Base-by-base conservation (phyloP, 2,888 invertebrate species). In the Panorpa germanica region DNA sequence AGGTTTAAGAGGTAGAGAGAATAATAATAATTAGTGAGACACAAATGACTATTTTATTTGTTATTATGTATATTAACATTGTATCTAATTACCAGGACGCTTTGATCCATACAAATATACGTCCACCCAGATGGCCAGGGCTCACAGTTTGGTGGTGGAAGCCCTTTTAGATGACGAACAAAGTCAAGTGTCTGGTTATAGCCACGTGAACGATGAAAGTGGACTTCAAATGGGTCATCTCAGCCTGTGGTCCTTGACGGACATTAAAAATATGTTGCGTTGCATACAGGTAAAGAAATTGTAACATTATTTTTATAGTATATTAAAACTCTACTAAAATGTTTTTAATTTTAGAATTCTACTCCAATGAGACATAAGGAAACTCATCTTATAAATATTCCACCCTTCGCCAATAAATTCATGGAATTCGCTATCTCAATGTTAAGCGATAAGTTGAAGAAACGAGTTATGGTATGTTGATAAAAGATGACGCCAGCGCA, bases 291-390 rank as follows among this genome's bases (percentile, higher is more conserved):
- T 71, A 47, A 43, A 39, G 37, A 13, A 12, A 18, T 8, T 18
- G 13, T 17, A 12, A 17, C 3, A 14, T n/a, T n/a, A 19, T 11
- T 20, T 9, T 7, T 17, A 19, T 12, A 21, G 14, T 20, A 21
- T 16, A 13, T 17, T 11, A 13, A 5, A 5, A 28, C 17, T 21
- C 15, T 24, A 19, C n/a, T 14, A 2, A 9, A 11, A 43, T 38
- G 35, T 38, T 43, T 35, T 42, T 41, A 28, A 31, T 60, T 60
- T 17, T 58, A 80, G 74, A 81, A 78, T 49, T 80, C 85, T 2
- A 77, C 85, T 11, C 90, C 90, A 3, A 82, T 88, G 77, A 62
- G 88, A 13, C 86, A 86, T 53, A 88, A 88, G 50, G 68, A 76
- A 40, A 78, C 85, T 1, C 83, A 88, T 47, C 80, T 86, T 45